Percentiles rank a stretch among this genome's conserved stretches.
Conservation (phyloP, 2,888 invertebrate genomes). For the Ophioninae sp. region DNA sequence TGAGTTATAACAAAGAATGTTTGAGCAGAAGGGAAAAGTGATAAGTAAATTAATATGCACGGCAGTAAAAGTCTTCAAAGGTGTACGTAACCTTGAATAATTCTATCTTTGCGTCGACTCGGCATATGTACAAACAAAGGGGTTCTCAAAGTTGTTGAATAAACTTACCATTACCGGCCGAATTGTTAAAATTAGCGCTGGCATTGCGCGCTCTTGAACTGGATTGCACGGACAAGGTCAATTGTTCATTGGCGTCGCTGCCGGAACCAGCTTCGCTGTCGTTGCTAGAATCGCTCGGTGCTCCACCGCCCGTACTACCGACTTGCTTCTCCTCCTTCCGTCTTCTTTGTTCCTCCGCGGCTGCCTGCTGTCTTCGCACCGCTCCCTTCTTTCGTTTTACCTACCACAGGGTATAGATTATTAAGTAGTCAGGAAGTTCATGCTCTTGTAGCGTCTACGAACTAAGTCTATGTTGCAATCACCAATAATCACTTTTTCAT, state of each 20-base stretch:
- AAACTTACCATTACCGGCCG: conserved; percentile 79
- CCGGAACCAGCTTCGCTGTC: conserved; percentile 79
- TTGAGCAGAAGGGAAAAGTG: background rate
- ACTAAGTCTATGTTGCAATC: conserved; percentile 52
- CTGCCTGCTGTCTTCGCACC: conserved; percentile 81
- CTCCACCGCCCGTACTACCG: conserved; percentile 76
- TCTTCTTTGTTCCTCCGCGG: conserved; percentile 78
- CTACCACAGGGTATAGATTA: conserved; percentile 80
- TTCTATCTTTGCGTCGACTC: background rate
- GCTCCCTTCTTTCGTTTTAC: conserved; percentile 85
- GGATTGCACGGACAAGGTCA: conserved; percentile 73
- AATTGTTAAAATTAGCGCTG: conserved; percentile 77
- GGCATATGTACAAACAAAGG: background rate
- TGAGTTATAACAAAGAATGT: background rate
- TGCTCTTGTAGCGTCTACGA: conserved; percentile 72
- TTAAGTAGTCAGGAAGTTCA: conserved; percentile 80
- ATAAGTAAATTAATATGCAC: too few species aligned
- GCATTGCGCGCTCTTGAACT: conserved; percentile 74
- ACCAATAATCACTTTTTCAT: background rate
- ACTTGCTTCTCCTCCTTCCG: conserved; percentile 78
- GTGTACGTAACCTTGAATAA: background rate
- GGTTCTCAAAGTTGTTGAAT: background rate
- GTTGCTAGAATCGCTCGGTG: conserved; percentile 80
- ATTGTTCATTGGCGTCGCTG: conserved; percentile 79
- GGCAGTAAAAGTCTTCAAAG: too few species aligned